Conservation (phyloP, 2,113 vertebrate genomes). For the Saccopteryx bilineata region DNA sequence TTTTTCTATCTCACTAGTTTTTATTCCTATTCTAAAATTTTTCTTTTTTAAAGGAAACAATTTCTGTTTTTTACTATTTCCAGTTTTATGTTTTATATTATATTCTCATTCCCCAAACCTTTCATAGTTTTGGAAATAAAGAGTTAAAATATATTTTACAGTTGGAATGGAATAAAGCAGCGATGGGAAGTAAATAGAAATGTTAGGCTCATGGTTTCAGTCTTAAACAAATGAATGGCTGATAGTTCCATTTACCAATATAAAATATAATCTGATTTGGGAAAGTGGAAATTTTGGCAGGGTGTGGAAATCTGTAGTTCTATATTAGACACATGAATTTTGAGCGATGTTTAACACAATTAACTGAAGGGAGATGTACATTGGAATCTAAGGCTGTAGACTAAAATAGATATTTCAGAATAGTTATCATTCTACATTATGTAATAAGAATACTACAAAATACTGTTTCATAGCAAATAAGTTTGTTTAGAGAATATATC, state of each 20-base stretch:
- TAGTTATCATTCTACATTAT: neutral
- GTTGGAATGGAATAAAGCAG: neutral
- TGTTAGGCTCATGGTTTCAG: neutral
- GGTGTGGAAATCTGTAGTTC: neutral
- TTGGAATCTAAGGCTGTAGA: neutral
- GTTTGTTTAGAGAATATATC: neutral
- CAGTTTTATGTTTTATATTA: neutral
- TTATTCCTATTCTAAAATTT: neutral
- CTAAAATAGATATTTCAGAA: constrained; percentile 26
- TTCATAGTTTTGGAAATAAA: neutral
- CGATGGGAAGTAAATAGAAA: neutral
- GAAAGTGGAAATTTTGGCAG: neutral
- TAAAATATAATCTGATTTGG: constrained; percentile 18
- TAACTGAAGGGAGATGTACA: neutral
- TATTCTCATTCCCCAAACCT: neutral
- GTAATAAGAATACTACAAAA: neutral
- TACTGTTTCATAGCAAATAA: neutral
- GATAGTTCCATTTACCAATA: neutral
- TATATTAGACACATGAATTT: neutral
- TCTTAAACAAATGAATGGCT: neutral
- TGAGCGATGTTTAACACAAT: neutral
- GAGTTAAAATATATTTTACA: neutral
- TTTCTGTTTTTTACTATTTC: neutral
- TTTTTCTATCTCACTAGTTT: neutral
- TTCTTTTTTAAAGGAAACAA: neutral